Base-by-base conservation (phyloP, 1,140 invertebrate species). In the Sitodiplosis mosellana region DNA sequence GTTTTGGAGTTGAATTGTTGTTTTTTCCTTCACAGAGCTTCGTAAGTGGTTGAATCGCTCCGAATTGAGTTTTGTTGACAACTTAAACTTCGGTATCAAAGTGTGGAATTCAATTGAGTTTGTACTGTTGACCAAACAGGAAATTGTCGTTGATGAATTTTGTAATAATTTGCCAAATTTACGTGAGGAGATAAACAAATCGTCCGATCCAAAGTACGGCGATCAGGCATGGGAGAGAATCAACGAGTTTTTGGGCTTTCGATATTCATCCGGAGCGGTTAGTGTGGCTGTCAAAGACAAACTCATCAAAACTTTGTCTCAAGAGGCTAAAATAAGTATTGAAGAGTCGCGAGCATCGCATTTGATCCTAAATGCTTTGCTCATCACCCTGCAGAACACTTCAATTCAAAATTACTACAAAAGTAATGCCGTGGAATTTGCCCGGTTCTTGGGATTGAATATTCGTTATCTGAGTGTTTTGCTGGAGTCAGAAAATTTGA, bases 61-160 rank as follows among this genome's bases (percentile, higher is more conserved):
- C 17, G 48, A 53, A 37, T 58, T 59, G 19, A 18, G 47, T 6
- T 59, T 52, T 11, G 19, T 48, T 11, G 48, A 55, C 45, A 59
- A 57, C 46, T 27, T 63, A 19, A 52, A 54, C 8, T 63, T 63
- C 42, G 56, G 58, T 3, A 50, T 60, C 2, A 61, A 60, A 45
- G 54, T 55, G 5, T 63, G 61, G 59, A 57, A 57, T 46, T 63
- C 61, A 0, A 51, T 55, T 2, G 61, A 63, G 22, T 63, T 61
- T n/a, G 48, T 50, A 2, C 53, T 59, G 19, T 47, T 51, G 17
- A 55, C 48, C 36, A 63, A 63, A 55, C 58, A 60, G 37, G 59
- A 63, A 44, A 43, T 57, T 12, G 45, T 63, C 11, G 42, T 59
- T 3, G 38, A 54, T 22, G 63, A 61, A 61, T 50, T 63, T 14